phyloP scores from a whole-genome alignment of 2,888 invertebrate species.

The Lasius platythorax region DNA sequence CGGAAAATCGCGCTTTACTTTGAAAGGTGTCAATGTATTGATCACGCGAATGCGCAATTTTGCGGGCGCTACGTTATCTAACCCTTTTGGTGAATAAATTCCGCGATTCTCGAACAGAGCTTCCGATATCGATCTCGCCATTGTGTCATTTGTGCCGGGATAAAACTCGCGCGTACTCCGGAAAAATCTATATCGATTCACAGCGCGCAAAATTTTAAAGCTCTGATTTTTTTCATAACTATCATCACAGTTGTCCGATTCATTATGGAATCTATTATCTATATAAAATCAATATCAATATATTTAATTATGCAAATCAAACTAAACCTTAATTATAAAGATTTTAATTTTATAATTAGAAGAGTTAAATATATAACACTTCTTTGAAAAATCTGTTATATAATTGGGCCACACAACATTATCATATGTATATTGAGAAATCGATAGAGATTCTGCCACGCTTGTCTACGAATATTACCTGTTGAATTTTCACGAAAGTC shows the following conservation, averaged over 20 bases:
- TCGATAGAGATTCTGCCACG: not conserved
- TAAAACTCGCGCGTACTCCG: not conserved
- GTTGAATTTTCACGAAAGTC: conserved; percentile 64
- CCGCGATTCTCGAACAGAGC: not conserved
- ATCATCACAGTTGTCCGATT: not conserved
- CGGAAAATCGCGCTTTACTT: not conserved
- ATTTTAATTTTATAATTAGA: not conserved
- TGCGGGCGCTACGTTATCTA: not conserved
- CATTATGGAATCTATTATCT: not conserved
- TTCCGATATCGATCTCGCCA: conserved; percentile 19
- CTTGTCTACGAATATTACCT: conserved; percentile 60
- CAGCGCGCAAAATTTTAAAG: not conserved
- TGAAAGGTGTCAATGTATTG: conserved; percentile 23
- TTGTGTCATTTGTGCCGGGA: not conserved
- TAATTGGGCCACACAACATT: not conserved
- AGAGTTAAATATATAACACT: not conserved
- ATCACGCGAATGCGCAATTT: conserved; percentile 25
- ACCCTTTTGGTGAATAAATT: conserved; percentile 33
- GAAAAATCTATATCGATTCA: not conserved
- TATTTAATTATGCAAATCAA: not conserved
- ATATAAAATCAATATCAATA: not conserved
- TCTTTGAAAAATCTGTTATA: not conserved
- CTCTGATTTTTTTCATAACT: not conserved
- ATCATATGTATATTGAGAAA: not conserved
- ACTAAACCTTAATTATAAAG: not conserved